Evolutionary conservation across 1,140 invertebrate species (phyloP).

Genomic region (Paralvinella palmiformis): DNA sequence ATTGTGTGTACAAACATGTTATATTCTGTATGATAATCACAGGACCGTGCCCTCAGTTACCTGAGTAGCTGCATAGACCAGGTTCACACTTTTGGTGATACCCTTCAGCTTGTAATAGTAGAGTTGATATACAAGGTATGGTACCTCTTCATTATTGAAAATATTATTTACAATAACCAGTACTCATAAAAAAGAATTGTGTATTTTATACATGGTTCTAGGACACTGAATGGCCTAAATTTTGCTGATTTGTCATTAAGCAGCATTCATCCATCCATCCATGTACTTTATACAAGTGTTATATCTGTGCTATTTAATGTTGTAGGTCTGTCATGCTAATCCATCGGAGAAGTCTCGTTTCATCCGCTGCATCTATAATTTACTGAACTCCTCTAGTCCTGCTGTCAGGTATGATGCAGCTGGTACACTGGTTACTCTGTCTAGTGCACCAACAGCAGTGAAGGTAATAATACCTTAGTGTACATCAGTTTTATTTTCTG

Average conservation of each 20-base stretch:
- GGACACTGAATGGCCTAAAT: too few species aligned
- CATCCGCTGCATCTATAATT: constrained; percentile 94
- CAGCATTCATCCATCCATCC: not conserved
- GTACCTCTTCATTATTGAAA: too few species aligned
- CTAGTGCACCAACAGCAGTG: constrained; percentile 91
- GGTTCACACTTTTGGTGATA: constrained; percentile 87
- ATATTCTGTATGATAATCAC: too few species aligned
- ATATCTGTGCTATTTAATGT: not conserved
- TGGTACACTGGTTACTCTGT: constrained; percentile 98
- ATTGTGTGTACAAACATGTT: too few species aligned
- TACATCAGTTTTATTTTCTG: constrained; percentile 12
- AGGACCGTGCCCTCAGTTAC: constrained; percentile 86
- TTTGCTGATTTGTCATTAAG: too few species aligned
- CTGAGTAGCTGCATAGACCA: constrained; percentile 86
- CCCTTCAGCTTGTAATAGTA: constrained; percentile 96
- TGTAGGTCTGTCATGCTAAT: constrained; percentile 89
- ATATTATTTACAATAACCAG: constrained; percentile 18
- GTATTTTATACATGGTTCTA: too few species aligned
- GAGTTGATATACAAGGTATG: constrained; percentile 99
- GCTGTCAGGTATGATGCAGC: constrained; percentile 98
- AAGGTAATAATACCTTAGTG: constrained; percentile 58
- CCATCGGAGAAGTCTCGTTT: constrained; percentile 93
- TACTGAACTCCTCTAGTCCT: constrained; percentile 91
- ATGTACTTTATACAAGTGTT: not conserved
- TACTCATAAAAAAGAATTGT: too few species aligned